phyloP scores from a whole-genome alignment of 2,113 vertebrate species.

The Odontesthes bonariensis region DNA sequence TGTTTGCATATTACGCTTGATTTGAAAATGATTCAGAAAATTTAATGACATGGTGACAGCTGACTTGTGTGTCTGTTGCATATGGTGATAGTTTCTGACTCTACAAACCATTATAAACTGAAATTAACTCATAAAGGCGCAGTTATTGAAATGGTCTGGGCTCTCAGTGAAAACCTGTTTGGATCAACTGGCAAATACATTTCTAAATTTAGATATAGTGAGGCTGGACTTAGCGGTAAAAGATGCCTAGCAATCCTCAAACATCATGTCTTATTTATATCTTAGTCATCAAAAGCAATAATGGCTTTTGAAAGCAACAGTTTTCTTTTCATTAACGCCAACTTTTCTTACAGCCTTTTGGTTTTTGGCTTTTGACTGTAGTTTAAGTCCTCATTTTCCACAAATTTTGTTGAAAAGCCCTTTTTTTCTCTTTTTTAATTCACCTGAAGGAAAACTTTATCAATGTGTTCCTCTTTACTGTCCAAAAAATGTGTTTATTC shows the following conservation, averaged over 20 bases:
- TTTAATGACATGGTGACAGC: constrained; percentile 28
- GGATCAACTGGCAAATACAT: constrained; percentile 1
- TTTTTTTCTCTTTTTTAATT: too few relatives aligned
- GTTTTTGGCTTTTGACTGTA: background rate
- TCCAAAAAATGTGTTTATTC: too few relatives aligned
- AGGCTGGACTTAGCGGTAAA: background rate
- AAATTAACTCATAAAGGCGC: background rate
- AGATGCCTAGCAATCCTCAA: background rate
- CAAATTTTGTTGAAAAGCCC: too few relatives aligned
- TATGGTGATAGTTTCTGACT: too few relatives aligned
- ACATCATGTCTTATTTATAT: background rate
- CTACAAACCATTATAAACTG: background rate
- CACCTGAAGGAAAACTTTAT: too few relatives aligned
- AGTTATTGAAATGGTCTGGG: background rate
- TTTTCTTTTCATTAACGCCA: background rate
- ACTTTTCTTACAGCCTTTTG: background rate
- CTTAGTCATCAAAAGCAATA: too few relatives aligned
- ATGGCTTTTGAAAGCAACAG: background rate
- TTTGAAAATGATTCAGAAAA: constrained; percentile 34
- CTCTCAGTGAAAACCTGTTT: background rate
- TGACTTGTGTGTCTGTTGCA: constrained; percentile 34
- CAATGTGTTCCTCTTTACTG: too few relatives aligned
- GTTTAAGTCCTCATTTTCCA: background rate
- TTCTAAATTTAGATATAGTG: constrained; percentile 25
- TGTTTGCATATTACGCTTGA: constrained; percentile 36